Evolutionary conservation across 2,797 vertebrate species (phyloP).

Genomic region (Ctenosaura bakeri): DNA sequence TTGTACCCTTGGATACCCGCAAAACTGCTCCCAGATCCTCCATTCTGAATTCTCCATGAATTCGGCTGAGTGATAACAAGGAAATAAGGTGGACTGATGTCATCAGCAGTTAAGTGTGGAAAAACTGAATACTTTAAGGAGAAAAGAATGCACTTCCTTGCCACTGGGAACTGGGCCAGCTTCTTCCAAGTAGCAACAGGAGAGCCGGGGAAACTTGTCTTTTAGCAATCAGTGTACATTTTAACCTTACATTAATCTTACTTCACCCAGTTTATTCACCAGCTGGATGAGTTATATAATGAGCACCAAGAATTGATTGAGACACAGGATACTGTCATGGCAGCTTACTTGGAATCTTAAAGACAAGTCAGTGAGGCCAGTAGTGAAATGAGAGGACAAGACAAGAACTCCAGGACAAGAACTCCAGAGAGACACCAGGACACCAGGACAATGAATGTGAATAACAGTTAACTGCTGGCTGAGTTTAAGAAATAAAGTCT

Average conservation of each 20-base stretch:
- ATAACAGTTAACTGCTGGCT: not conserved
- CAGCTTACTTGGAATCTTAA: accelerated
- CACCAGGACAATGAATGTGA: not conserved
- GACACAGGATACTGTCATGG: not conserved
- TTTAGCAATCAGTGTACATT: conserved; percentile 8
- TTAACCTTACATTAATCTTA: conserved; percentile 18
- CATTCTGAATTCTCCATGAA: not conserved
- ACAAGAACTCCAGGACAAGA: not conserved
- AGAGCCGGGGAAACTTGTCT: not conserved
- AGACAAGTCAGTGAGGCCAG: not conserved
- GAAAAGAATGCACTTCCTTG: not conserved
- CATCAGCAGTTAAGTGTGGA: not conserved
- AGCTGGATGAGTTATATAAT: conserved; percentile 15
- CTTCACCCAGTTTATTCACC: conserved; percentile 18
- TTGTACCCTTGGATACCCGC: not conserved
- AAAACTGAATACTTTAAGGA: not conserved
- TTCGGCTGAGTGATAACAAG: not conserved
- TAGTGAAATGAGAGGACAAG: not conserved
- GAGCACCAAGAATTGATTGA: not conserved
- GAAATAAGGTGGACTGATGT: not conserved
- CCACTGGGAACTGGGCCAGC: not conserved
- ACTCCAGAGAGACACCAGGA: not conserved
- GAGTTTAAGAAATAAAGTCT: not conserved
- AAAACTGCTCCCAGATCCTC: not conserved
- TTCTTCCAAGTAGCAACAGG: not conserved